These are phyloP conservation scores for Calephelis nemesis DNA, from an alignment of 1,140 invertebrate genomes.

Conservation along the genomic window DNA sequence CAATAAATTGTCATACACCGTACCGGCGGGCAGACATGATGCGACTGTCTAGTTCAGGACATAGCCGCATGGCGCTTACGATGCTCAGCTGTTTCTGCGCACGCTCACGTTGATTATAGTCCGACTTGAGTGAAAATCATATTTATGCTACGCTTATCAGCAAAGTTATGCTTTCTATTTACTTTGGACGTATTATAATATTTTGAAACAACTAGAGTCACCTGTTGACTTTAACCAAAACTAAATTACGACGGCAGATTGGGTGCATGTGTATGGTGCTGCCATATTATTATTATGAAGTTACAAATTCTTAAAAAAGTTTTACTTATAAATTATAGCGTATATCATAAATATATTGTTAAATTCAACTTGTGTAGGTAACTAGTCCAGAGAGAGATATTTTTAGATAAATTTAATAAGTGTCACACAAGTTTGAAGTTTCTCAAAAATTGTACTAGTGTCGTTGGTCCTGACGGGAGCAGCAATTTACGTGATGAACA, in stretches of 20 bases:
- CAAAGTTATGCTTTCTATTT: conserved; percentile 1
- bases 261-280: not conserved
- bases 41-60: conserved; percentile 71
- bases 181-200: conserved; percentile 1
- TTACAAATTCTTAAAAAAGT: not conserved
- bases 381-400: too few relatives aligned
- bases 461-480: too few relatives aligned
- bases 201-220: not conserved
- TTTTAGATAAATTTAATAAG: too few relatives aligned
- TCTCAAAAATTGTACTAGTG: too few relatives aligned
- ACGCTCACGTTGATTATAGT: conserved; percentile 50
- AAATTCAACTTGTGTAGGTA: too few relatives aligned
- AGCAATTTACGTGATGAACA: too few relatives aligned
- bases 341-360: too few relatives aligned
- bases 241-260: not conserved
- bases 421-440: too few relatives aligned
- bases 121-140: conserved; percentile 43
- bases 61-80: conserved; percentile 56
- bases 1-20: conserved; percentile 61
- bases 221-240: not conserved
- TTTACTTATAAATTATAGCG: too few relatives aligned
- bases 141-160: not conserved
- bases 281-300: not conserved
- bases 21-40: conserved; percentile 73
- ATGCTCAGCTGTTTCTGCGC: conserved; percentile 75